These are phyloP conservation scores for Melanogrammus aeglefinus DNA, from an alignment of 2,797 vertebrate species.

Conservation along the genomic window DNA sequence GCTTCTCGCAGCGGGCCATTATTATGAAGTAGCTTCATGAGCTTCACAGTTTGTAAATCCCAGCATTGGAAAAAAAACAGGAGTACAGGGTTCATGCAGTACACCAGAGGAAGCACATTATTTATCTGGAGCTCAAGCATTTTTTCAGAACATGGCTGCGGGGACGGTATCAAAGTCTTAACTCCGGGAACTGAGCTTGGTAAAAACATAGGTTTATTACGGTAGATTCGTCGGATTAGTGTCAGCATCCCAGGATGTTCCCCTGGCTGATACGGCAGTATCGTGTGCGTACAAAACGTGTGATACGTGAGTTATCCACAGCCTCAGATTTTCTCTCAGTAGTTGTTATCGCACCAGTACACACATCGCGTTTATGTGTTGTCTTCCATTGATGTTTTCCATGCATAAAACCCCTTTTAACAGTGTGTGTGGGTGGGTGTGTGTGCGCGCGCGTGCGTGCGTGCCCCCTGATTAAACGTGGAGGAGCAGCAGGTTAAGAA, in stretches of 20 bases:
- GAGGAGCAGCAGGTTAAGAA: background rate
- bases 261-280: background rate
- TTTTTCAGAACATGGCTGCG: slow-evolving; percentile 25
- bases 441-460: background rate
- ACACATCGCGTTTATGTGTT: background rate
- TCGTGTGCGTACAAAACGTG: background rate
- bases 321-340: background rate
- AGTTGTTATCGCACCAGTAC: background rate
- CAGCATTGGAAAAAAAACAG: slow-evolving; percentile 29
- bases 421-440: background rate
- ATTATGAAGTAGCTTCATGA: slow-evolving; percentile 24
- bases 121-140: slow-evolving; percentile 20
- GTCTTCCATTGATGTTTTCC: background rate
- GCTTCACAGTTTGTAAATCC: slow-evolving; percentile 22
- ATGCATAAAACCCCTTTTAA: background rate
- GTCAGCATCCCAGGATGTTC: background rate
- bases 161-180: slow-evolving; percentile 3
- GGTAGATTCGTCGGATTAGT: slow-evolving; percentile 16
- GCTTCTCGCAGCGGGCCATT: slow-evolving; percentile 14
- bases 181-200: background rate
- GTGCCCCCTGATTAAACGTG: background rate
- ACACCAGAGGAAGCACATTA: slow-evolving; percentile 25
- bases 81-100: slow-evolving; percentile 19
- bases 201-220: slow-evolving; percentile 23
- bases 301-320: background rate